phyloP scores from a whole-genome alignment of 2,113 vertebrate genomes.

The Limanda limanda region DNA sequence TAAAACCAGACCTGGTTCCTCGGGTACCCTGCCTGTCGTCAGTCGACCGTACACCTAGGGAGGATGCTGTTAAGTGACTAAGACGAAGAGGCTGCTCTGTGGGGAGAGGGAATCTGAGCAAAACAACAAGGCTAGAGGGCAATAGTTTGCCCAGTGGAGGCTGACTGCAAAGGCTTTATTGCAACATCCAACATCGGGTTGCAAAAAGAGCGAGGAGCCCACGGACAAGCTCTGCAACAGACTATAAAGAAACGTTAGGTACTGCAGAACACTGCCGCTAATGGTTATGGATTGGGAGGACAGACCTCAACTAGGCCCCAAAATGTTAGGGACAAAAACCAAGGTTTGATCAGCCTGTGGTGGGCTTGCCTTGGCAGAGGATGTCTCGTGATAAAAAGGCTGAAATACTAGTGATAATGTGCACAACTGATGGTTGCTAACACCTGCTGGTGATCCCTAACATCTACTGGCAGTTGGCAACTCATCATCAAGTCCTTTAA shows the following conservation, averaged over 20 bases:
- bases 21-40: not conserved
- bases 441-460: not conserved
- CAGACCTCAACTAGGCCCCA: too few relatives aligned
- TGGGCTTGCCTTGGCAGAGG: not conserved
- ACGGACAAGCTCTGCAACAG: too few relatives aligned
- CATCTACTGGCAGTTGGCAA: too few relatives aligned
- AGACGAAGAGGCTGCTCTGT: too few relatives aligned
- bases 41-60: not conserved
- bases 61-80: not conserved
- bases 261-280: too few relatives aligned
- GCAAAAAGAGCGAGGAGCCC: too few relatives aligned
- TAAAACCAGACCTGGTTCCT: not conserved
- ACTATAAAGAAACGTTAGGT: too few relatives aligned
- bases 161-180: too few relatives aligned
- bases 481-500: not conserved
- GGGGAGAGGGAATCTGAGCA: not conserved
- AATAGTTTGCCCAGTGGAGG: not conserved
- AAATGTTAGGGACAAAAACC: too few relatives aligned
- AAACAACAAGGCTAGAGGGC: not conserved
- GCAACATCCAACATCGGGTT: too few relatives aligned
- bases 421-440: not conserved
- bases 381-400: not conserved
- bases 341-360: too few relatives aligned
- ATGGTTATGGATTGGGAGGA: not conserved
- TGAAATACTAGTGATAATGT: not conserved